A percentile compares a stretch with the other conserved stretches of the same genome.
Conservation (phyloP, 2,797 vertebrate genomes). For the Phoxinus dragarum region DNA sequence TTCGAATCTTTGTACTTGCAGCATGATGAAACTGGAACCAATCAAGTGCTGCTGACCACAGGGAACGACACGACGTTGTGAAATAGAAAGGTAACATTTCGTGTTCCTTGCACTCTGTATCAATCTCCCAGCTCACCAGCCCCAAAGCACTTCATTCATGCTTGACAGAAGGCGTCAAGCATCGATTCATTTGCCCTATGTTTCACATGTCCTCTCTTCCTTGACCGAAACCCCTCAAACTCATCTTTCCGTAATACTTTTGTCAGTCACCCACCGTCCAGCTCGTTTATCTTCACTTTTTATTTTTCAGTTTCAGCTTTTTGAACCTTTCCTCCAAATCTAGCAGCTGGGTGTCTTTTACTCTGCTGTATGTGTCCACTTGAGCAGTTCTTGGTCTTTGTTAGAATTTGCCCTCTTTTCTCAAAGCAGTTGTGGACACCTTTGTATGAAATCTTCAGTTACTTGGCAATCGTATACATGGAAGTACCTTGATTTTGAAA, state of each 20-base stretch:
- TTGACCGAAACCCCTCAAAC: background rate
- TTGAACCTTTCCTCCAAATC: background rate
- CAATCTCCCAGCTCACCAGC: constrained; percentile 10
- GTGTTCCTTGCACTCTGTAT: constrained; percentile 1
- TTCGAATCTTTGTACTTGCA: background rate
- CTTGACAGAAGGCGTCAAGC: constrained; percentile 16
- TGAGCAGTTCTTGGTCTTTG: background rate
- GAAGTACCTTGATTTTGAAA: background rate
- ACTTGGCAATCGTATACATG: too few relatives aligned
- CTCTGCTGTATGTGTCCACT: background rate
- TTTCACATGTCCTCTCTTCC: background rate
- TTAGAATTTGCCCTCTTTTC: background rate
- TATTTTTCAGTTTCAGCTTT: background rate
- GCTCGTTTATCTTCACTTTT: background rate
- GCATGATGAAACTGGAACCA: constrained; percentile 27
- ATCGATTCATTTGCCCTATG: constrained; percentile 8
- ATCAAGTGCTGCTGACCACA: constrained; percentile 22
- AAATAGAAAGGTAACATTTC: background rate
- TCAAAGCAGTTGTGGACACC: background rate
- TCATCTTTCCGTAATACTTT: background rate
- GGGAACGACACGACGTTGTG: background rate
- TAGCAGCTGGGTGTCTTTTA: background rate
- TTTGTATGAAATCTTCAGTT: background rate
- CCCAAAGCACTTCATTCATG: background rate
- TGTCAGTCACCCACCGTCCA: constrained; percentile 13